Evolutionary conservation across 2,888 invertebrate species (phyloP), one percentile per base, ranked within the genome.

Genomic region (Sinopyrophorus schimmeli): DNA sequence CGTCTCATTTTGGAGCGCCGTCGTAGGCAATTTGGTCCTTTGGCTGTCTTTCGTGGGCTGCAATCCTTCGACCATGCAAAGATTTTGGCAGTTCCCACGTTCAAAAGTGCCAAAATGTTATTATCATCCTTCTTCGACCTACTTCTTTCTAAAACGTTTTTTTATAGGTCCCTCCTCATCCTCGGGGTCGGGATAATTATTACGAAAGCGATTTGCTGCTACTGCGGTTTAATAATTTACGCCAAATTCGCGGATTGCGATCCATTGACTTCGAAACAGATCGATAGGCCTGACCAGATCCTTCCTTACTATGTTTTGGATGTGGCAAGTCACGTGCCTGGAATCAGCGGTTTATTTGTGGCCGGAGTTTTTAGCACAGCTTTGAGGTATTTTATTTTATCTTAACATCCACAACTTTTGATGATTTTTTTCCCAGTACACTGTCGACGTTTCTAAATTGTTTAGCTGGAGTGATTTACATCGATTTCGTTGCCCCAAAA

Each of bases 341-440:
- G 87, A 1, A 75, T 88, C 24, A 81, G 86, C 11, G 88, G 87
- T 1, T 75, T 87, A 20, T 87, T 88, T 59, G 78, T 87, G 1
- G 84, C 87, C 15, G 82, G 86, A 6, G 77, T 87, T 24, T 84
- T 87, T 59, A 83, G 84, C 61, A 84, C 87, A 0, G 84, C 85
- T 0, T 76, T 87, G 9, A 81, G 78, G 78, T 78, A 63, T 16
- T 3, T 15, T 9, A n/a, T 12, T 24, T 16, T 10, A 27, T 10
- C 5, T 23, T 23, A 1, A 26, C 9, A 15, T 17, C 4, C 5
- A 34, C 5, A 18, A 26, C 7, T 10, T 10, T 26, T 6, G n/a
- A 26, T 5, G 11, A 20, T 11, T 11, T 11, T 14, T 10, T 2
- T 42, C 34, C 37, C 68, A 81, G 82, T 15, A 80, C 82, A 39